phyloP scores from a whole-genome alignment of 2,113 vertebrate genomes.

The Rhizomys pruinosus region DNA sequence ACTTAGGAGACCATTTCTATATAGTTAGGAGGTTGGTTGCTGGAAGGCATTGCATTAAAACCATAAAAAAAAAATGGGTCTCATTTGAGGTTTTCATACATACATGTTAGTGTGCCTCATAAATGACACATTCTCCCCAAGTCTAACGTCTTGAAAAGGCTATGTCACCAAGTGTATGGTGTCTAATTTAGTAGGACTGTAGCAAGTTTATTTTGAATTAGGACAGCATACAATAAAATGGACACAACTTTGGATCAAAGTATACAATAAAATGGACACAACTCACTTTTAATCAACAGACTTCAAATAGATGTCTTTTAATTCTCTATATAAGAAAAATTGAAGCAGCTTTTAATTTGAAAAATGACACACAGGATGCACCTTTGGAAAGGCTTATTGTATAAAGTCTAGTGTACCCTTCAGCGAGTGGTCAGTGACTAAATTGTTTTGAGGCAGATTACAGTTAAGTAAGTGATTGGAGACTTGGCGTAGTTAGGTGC shows the following conservation, averaged over 20 bases:
- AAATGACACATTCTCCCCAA: background rate
- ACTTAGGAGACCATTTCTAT: background rate
- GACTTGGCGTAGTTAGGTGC: background rate
- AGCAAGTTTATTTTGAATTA: background rate
- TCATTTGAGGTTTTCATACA: background rate
- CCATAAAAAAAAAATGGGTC: background rate
- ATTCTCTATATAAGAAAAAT: slow-evolving; percentile 23
- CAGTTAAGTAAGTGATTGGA: background rate
- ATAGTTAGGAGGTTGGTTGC: background rate
- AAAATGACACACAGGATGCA: background rate
- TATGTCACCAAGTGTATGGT: background rate
- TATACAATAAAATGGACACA: background rate
- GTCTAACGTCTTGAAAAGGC: background rate
- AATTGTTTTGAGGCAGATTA: slow-evolving; percentile 1
- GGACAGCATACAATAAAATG: no score
- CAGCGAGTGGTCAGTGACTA: background rate
- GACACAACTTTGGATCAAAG: background rate
- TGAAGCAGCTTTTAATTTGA: slow-evolving; percentile 30
- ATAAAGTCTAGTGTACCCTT: background rate
- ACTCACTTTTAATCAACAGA: background rate
- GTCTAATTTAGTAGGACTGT: background rate
- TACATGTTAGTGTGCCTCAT: no score
- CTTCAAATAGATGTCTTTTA: background rate
- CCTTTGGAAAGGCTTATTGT: background rate
- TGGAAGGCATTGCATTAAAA: background rate